phyloP scores from a whole-genome alignment of 2,888 invertebrate species.

The Ceraclea dissimilis region DNA sequence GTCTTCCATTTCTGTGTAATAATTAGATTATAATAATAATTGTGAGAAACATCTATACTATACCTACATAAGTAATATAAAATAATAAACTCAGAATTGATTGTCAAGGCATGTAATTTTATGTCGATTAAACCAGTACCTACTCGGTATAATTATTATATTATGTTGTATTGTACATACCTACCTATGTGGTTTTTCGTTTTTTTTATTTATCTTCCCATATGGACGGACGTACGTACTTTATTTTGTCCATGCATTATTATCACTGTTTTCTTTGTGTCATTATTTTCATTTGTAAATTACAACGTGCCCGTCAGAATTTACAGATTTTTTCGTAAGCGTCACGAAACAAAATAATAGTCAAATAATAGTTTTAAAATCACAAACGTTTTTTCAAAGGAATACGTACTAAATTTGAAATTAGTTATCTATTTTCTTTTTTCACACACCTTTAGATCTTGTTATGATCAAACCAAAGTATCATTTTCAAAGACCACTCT shows the following conservation, averaged over 20 bases:
- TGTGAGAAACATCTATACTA: constrained; percentile 17
- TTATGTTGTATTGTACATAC: background rate
- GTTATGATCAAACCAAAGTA: no score
- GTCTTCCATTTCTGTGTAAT: background rate
- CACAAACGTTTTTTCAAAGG: no score
- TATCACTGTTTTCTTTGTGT: background rate
- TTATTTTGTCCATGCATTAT: background rate
- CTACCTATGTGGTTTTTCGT: background rate
- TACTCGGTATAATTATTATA: background rate
- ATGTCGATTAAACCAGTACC: constrained; percentile 23
- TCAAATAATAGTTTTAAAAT: no score
- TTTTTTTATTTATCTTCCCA: background rate
- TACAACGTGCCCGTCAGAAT: no score
- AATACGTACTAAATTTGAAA: no score
- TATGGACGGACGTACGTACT: background rate
- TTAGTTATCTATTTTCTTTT: no score
- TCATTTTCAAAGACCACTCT: no score
- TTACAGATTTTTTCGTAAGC: no score
- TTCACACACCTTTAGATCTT: no score
- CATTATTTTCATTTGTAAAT: background rate
- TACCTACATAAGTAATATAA: background rate
- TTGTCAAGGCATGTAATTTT: constrained; percentile 23
- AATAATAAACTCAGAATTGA: background rate
- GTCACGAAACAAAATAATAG: no score
- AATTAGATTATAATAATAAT: constrained; percentile 27